Percentiles rank a stretch among this genome's conserved stretches.
Conservation (phyloP, 2,797 vertebrate genomes). For the Telmatherina bonti region DNA sequence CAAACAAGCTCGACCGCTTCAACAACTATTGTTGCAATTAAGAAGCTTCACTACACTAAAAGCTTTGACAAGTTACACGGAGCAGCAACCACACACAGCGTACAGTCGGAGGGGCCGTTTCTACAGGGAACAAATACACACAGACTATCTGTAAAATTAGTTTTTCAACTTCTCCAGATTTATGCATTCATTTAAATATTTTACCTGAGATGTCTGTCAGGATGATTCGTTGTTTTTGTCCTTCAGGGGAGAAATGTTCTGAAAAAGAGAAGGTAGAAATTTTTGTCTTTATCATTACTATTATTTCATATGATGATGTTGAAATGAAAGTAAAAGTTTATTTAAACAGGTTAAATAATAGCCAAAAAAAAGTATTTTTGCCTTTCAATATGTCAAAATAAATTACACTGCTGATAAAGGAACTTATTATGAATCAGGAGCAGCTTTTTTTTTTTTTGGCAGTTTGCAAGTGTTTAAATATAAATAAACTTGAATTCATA, state of each 20-base stretch:
- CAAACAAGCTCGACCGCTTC: constrained; percentile 69
- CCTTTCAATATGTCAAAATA: no score
- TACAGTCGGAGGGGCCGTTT: constrained; percentile 16
- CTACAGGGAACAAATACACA: constrained; percentile 3
- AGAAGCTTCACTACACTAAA: constrained; percentile 69
- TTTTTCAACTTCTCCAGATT: constrained; percentile 1
- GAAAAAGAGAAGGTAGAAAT: constrained; percentile 3
- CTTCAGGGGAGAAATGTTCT: constrained; percentile 31
- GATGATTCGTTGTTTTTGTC: constrained; percentile 1
- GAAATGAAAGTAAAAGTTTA: background rate
- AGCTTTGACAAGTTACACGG: constrained; percentile 71
- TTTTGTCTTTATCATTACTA: background rate
- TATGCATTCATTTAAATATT: constrained; percentile 3
- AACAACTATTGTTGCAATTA: constrained; percentile 78
- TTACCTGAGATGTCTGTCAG: constrained; percentile 51
- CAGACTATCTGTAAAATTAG: background rate
- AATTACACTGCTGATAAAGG: background rate
- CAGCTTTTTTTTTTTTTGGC: no score
- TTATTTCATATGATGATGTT: background rate
- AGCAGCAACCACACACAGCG: constrained; percentile 39
- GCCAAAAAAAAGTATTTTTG: background rate
- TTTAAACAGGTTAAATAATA: background rate
- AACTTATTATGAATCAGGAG: background rate
- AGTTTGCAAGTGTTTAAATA: background rate
- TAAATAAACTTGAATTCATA: background rate